phyloP scores from a whole-genome alignment of 2,113 vertebrate species.

The Solenodon paradoxus region DNA sequence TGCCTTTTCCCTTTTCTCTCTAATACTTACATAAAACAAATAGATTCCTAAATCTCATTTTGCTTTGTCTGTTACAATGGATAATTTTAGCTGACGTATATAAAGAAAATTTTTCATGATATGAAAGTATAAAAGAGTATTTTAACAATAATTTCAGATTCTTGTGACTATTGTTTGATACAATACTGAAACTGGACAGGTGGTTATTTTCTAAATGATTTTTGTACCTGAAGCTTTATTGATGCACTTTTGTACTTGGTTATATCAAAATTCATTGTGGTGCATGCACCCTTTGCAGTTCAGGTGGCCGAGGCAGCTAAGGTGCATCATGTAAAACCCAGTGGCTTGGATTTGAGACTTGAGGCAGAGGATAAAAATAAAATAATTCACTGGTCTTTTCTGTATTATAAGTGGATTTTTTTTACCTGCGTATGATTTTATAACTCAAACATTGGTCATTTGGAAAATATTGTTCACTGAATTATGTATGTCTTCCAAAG shows the following conservation, averaged over 20 bases:
- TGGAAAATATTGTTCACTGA: neutral
- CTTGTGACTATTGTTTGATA: neutral
- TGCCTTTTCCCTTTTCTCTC: neutral
- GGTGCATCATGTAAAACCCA: no score
- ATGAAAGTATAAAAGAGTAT: neutral
- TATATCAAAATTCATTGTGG: neutral
- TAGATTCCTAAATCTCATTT: neutral
- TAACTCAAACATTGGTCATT: neutral
- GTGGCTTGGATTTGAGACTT: no score
- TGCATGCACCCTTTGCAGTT: no score
- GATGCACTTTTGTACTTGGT: neutral
- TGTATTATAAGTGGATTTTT: neutral
- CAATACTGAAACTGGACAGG: neutral
- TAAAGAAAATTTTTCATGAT: neutral
- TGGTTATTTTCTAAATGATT: neutral
- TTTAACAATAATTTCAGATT: neutral
- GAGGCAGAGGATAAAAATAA: no score
- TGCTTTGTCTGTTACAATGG: neutral
- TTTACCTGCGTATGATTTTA: neutral
- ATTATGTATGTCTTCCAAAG: neutral
- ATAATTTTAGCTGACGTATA: neutral
- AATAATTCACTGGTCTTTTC: neutral
- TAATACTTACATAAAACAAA: neutral
- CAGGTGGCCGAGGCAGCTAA: no score
- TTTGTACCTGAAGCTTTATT: neutral